Evolutionary conservation across 2,113 vertebrate genomes (phyloP).

Genomic region (Sminthopsis crassicaudata): DNA sequence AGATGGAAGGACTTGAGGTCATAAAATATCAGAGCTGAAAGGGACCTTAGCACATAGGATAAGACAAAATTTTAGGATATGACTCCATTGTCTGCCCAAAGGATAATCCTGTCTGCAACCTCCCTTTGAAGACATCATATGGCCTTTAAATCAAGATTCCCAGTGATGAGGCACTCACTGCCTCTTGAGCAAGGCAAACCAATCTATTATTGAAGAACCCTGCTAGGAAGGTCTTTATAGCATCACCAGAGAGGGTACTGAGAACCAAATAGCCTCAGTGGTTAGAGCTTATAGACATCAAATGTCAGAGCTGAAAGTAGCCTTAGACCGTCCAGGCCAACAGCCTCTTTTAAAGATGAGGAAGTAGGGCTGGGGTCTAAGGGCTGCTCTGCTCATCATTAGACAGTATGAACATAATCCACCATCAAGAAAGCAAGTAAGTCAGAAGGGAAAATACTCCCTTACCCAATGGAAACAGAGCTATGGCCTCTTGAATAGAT

Average conservation of each 20-base stretch:
- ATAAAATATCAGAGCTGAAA: background rate
- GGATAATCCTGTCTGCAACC: background rate
- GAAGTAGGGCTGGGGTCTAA: background rate
- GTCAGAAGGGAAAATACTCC: background rate
- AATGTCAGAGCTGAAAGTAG: background rate
- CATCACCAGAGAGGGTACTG: background rate
- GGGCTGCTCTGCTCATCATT: background rate
- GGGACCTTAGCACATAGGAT: background rate
- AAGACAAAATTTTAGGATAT: background rate
- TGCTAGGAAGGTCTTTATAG: background rate
- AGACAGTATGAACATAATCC: background rate
- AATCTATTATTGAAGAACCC: background rate
- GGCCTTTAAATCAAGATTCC: background rate
- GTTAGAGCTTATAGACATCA: background rate
- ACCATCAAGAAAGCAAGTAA: background rate
- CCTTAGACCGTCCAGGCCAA: background rate
- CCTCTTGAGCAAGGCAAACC: background rate
- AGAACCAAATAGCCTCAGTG: background rate
- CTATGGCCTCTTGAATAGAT: background rate
- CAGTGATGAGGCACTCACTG: background rate
- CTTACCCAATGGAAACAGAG: background rate
- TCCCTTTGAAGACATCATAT: background rate
- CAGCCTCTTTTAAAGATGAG: background rate
- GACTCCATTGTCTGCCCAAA: background rate
- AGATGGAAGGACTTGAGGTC: background rate